Percentiles rank a stretch among this genome's conserved stretches.
Evolutionary conservation across 1,140 invertebrate species (phyloP).

Genomic region (Pomacea maculata): DNA sequence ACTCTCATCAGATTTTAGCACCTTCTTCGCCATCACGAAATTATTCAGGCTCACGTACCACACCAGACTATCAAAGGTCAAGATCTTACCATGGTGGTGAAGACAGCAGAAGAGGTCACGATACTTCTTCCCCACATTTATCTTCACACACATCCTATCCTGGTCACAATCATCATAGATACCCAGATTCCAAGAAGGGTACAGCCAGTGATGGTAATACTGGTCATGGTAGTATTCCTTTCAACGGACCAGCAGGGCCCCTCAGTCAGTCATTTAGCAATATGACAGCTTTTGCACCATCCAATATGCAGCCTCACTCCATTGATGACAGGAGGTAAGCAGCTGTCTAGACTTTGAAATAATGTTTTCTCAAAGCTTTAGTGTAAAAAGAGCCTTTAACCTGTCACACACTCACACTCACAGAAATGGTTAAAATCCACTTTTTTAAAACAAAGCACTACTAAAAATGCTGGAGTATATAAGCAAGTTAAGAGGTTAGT

Average conservation of each 20-base stretch:
- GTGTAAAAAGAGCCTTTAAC: background rate
- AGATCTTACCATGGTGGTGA: constrained; percentile 1
- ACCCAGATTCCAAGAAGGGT: too few relatives aligned
- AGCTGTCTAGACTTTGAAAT: background rate
- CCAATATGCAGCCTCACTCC: constrained; percentile 18
- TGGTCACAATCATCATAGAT: constrained; percentile 7
- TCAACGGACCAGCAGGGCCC: constrained; percentile 4
- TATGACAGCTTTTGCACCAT: background rate
- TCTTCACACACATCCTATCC: background rate
- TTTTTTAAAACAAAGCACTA: too few relatives aligned
- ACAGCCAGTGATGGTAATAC: background rate
- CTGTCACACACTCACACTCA: constrained; percentile 5
- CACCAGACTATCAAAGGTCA: constrained; percentile 10
- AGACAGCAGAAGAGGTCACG: background rate
- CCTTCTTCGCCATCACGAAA: background rate
- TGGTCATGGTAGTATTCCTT: background rate
- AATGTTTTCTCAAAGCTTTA: background rate
- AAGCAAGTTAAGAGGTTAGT: too few relatives aligned
- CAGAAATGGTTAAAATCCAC: background rate
- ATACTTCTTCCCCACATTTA: background rate
- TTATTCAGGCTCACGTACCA: background rate
- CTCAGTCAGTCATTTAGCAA: constrained; percentile 5
- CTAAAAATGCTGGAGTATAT: too few relatives aligned
- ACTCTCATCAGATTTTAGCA: background rate
- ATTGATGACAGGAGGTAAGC: constrained; percentile 8